Base-by-base conservation (phyloP, 2,797 vertebrate genomes). In the Psittacula derbiana region DNA sequence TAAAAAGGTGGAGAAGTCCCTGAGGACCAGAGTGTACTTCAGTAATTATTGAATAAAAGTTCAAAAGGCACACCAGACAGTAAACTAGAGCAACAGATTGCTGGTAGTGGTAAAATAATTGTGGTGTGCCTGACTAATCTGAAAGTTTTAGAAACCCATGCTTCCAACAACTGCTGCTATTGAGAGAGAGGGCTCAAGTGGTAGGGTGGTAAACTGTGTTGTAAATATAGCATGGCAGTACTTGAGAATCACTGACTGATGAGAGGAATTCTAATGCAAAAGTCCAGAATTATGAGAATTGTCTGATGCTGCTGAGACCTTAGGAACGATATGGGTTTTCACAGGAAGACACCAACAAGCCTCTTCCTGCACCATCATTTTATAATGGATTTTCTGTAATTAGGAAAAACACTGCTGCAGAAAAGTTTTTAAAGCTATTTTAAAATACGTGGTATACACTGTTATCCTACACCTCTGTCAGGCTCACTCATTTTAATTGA, bases 1-100 rank as follows among this genome's bases (percentile, higher is more conserved):
- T 86, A 79, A 57, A 82, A 85, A 88, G 17, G 41, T 78, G 25
- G 71, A 89, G 38, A 85, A 79, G 16, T 50, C 82, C 86, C 78
- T 27, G 58, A 80, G n/a, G 72, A 92, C 25, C 20, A 44, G 27
- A 46, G 31, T 41, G 33, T 83, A 81, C n/a, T 88, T 84, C 80
- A 75, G 80, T 86, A 90, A 75, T 79, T 80, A 74, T 13, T 75
- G 65, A 88, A 88, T 75, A 36, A 61, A 87, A 88, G 75, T 92
- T 88, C 67, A 91, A 74, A 90, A 80, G 36, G 19, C 69, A 49
- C 20, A 80, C 44, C 4, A 80, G 16, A 23, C 17, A 66, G 40
- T 78, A 87, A 69, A 52, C 15, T 38, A 47, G 61, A 76, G 62
- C 25, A 90, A 58, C 25, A 65, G 49, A 65, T 38, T 88, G 30